These are phyloP conservation scores for Chamaedrilus cognettii DNA, from an alignment of 2,888 invertebrate species.

Conservation along the genomic window DNA sequence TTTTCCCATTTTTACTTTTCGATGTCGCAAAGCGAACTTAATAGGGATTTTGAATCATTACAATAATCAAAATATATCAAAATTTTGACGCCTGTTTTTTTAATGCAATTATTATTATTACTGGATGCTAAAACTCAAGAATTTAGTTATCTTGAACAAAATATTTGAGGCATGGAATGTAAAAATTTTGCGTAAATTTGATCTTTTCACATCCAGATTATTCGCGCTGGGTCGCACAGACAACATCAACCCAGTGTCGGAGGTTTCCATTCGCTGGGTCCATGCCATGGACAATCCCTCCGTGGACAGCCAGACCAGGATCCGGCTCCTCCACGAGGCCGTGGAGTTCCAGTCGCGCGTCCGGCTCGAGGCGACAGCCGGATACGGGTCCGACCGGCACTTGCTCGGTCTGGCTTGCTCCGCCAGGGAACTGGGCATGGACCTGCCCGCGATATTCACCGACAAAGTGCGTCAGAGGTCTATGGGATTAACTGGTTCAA, in stretches of 20 bases:
- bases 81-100: no score
- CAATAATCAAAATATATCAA: no score
- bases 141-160: no score
- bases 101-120: no score
- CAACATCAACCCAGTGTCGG: conserved; percentile 32
- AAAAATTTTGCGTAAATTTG: neutral
- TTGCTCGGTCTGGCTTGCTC: conserved; percentile 61
- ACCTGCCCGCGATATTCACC: conserved; percentile 40
- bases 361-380: conserved; percentile 41
- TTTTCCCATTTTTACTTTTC: no score
- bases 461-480: conserved; percentile 36
- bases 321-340: conserved; percentile 35
- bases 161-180: neutral
- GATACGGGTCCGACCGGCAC: conserved; percentile 64
- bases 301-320: conserved; percentile 12
- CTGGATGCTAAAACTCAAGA: no score
- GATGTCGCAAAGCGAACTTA: no score
- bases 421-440: conserved; percentile 40
- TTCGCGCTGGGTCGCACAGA: conserved; percentile 30
- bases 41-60: no score
- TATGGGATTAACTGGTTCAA: no score
- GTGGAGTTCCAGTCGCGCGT: conserved; percentile 39
- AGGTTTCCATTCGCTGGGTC: conserved; percentile 17
- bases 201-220: no score
- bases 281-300: conserved; percentile 20